Base-by-base conservation (phyloP, 2,797 vertebrate species). In the Sylvilagus floridanus region DNA sequence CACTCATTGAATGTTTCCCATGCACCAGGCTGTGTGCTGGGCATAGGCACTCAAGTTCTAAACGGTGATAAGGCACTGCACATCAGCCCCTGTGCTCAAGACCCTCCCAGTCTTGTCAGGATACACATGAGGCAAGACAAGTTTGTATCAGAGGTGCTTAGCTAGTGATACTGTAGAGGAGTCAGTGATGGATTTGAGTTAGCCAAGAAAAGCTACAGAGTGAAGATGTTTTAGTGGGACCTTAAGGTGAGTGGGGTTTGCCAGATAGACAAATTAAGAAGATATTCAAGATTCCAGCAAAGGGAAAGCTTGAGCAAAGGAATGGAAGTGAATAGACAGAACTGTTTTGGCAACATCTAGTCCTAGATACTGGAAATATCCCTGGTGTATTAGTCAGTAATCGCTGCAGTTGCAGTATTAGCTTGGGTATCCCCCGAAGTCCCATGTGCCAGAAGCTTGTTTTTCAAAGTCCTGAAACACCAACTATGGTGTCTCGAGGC, bases 221-320 rank as follows among this genome's bases (percentile, higher is more conserved):
- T 73, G 54, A 78, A 86, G 19, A 85, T 37, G 7, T 78, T 50
- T 93, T 16, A 52, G 16, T 28, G 14, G 28, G 35, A 52, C 77
- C 24, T 52, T 47, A 87, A 72, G 37, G 11, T 75, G 84, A 88
- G 4, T 69, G 21, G 42, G 68, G 3, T 83, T 92, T 83, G 47
- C 28, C 68, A 89, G 71, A 60, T 2, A 30, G 35, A 90, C 16
- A 91, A 84, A 72, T 92, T 32, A 92, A 89, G 84, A 85, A 79
- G 26, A 17, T 7, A 32, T 66, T 93, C 65, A 82, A 82, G 60
- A 85, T 82, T 22, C 9, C 42, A 32, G 68, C 22, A 57, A 93
- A 90, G 63, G 54, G 32, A 79, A 35, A 37, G 13, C 22, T 69
- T 66, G 57, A 54, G 26, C 71, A 93, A 88, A 96, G 65, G n/a